phyloP scores from a whole-genome alignment of 2,113 vertebrate species.

The Toxotes chatareus region DNA sequence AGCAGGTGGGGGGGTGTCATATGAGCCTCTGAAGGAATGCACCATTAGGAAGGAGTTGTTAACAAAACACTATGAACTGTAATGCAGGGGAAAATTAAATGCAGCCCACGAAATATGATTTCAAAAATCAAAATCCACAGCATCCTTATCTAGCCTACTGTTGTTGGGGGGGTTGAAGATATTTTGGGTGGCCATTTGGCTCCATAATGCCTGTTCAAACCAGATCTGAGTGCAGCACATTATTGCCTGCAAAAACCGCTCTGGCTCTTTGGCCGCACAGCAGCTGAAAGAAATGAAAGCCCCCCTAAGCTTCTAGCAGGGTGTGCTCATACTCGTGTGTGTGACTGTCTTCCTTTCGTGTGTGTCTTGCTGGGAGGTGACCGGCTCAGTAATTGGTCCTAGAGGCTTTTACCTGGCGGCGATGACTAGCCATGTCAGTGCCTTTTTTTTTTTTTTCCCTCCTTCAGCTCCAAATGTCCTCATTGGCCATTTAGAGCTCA shows the following conservation, averaged over 20 bases:
- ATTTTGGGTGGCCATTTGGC: slow-evolving; percentile 69
- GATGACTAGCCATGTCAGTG: slow-evolving; percentile 43
- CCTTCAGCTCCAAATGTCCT: slow-evolving; percentile 27
- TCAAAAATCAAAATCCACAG: slow-evolving; percentile 6
- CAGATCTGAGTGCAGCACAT: slow-evolving; percentile 58
- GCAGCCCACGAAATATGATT: slow-evolving; percentile 38
- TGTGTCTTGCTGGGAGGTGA: slow-evolving; percentile 45
- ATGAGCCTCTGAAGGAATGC: slow-evolving; percentile 37
- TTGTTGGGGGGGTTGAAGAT: slow-evolving; percentile 53
- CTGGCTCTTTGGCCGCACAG: slow-evolving; percentile 52
- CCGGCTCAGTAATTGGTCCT: slow-evolving; percentile 73
- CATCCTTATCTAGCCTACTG: slow-evolving; percentile 30
- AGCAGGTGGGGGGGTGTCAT: slow-evolving; percentile 29
- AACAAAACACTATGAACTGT: slow-evolving; percentile 29
- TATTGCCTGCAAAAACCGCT: slow-evolving; percentile 44
- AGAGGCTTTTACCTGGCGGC: slow-evolving; percentile 69
- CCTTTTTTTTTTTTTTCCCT: slow-evolving; percentile 6
- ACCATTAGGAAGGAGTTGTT: slow-evolving; percentile 54
- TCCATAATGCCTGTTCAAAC: slow-evolving; percentile 60
- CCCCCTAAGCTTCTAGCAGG: slow-evolving; percentile 33
- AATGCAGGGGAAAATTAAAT: slow-evolving; percentile 47
- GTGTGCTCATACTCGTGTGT: slow-evolving; percentile 27
- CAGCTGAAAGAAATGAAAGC: slow-evolving; percentile 37
- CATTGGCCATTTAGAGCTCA: slow-evolving; percentile 60
- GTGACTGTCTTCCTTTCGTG: slow-evolving; percentile 22